These are phyloP conservation scores for Rhyacophila evoluta DNA, from an alignment of 2,888 invertebrate species.

Conservation along the genomic window DNA sequence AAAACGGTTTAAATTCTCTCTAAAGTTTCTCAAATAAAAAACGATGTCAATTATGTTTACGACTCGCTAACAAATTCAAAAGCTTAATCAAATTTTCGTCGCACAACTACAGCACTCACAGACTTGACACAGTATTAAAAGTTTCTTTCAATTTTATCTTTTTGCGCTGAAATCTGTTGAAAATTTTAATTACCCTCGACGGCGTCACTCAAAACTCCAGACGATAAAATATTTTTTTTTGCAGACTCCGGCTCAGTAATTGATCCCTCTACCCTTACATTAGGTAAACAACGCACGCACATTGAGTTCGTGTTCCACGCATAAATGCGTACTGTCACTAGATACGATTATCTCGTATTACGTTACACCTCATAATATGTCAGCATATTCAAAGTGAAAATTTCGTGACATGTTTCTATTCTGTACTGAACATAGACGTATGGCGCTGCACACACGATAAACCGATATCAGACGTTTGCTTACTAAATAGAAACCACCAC, in stretches of 20 bases:
- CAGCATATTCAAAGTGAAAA: too few species aligned
- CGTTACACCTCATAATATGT: background rate
- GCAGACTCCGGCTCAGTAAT: background rate
- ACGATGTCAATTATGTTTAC: too few species aligned
- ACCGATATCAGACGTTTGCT: too few species aligned
- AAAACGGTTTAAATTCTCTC: too few species aligned
- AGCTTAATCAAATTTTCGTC: too few species aligned
- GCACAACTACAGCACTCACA: too few species aligned
- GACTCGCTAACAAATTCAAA: too few species aligned
- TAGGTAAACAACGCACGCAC: background rate
- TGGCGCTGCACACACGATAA: too few species aligned
- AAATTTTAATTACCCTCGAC: background rate
- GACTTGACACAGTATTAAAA: background rate
- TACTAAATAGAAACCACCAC: too few species aligned
- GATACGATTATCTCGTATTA: background rate
- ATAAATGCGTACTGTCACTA: background rate
- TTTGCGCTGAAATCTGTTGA: background rate
- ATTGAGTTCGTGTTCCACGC: background rate
- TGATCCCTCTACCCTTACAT: background rate
- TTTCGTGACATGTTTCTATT: too few species aligned
- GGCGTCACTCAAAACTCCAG: background rate
- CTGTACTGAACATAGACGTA: too few species aligned
- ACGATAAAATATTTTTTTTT: background rate
- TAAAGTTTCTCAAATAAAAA: too few species aligned
- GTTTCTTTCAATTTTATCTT: background rate